Base-by-base conservation (phyloP, 2,797 vertebrate genomes). In the Craterocephalus amniculus region DNA sequence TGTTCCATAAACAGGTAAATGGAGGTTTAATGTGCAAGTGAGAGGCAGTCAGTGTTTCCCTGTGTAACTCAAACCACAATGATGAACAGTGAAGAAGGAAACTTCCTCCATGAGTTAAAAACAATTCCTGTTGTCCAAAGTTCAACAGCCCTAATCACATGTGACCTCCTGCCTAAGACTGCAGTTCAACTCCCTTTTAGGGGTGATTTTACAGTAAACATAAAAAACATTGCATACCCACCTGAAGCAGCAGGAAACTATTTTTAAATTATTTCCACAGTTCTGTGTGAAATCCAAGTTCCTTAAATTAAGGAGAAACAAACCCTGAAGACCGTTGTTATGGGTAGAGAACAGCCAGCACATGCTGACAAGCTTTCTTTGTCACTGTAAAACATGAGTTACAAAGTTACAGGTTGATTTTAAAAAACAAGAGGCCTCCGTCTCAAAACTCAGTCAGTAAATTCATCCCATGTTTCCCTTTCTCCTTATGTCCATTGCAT, bases 371-470 rank as follows among this genome's bases (percentile, higher is more conserved):
- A 48, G 20, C 20, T 22, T n/a, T 5, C 4, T 16, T 43, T 6
- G 3, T 5, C 14, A 6, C 43, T 48, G 18, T n/a, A 20, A 45
- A 45, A 48, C 43, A n/a, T 48, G 9, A 48, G 20, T 35, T 58
- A 16, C 7, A 58, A 38, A 24, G 18, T 2, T 12, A 22, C 13
- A 12, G 3, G 27, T 7, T 62, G 27, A 31, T 62, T 62, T 62
- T 45, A 38, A 24, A 20, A 38, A 40, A 14, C 38, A 18, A 40
- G 38, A 16, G 36, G 36, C 18, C 38, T 40, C 38, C 43, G 94
- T 95, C 93, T 94, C n/a, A n/a, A n/a, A n/a, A n/a, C n/a, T 90
- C 90, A 95, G 88, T 95, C 94, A 94, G 93, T 95, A 48, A 36
- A 56, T 66, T 58, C 29, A 54, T 69, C 32, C 38, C 60, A 72